Percentiles rank a stretch among this genome's conserved stretches.
These are phyloP conservation scores for Eurypyga helias DNA, from an alignment of 2,113 vertebrate genomes.

Conservation along the genomic window DNA sequence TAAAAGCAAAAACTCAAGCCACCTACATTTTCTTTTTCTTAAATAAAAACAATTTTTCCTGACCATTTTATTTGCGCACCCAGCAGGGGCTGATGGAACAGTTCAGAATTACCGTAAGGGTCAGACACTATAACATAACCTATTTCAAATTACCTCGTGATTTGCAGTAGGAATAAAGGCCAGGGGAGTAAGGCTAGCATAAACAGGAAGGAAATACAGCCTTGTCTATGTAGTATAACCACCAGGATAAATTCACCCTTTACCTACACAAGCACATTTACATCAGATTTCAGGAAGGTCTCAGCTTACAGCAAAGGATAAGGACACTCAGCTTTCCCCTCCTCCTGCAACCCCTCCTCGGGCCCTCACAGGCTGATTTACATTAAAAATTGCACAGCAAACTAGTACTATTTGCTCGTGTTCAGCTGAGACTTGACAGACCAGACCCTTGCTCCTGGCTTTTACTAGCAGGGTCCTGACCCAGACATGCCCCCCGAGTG, in stretches of 20 bases:
- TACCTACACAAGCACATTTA: not conserved
- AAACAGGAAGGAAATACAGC: not conserved
- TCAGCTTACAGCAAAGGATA: not conserved
- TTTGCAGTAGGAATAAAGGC: not conserved
- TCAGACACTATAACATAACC: not conserved
- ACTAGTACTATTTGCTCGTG: not conserved
- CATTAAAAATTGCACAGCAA: not conserved
- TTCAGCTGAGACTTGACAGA: not conserved
- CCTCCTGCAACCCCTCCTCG: not conserved
- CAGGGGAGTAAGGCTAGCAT: not conserved
- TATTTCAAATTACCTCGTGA: not conserved
- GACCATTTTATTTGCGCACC: not conserved
- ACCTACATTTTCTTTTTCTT: not conserved
- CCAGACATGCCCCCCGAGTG: rapidly evolving
- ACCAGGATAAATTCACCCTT: not conserved
- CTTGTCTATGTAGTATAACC: rapidly evolving
- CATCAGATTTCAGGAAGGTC: not conserved
- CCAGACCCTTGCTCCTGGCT: not conserved
- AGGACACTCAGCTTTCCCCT: not conserved
- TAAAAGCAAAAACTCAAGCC: not conserved
- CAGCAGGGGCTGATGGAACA: not conserved
- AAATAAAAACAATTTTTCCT: not conserved
- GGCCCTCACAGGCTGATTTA: not conserved
- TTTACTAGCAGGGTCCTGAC: not conserved
- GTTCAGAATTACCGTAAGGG: not conserved